Evolutionary conservation across 2,797 vertebrate genomes (phyloP).

Genomic region (Pangasius krempfi): DNA sequence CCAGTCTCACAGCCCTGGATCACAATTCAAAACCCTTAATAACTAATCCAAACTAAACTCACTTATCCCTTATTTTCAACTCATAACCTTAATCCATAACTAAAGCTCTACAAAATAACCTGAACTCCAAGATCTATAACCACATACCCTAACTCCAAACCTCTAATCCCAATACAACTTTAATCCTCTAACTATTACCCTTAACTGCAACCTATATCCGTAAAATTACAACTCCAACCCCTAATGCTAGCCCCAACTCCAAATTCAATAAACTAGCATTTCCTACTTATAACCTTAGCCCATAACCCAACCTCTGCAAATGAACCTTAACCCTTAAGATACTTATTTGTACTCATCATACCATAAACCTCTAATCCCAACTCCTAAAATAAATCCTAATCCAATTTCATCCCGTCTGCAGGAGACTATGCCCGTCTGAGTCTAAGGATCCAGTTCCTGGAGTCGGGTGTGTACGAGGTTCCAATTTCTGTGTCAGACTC

Average conservation of each 20-base stretch:
- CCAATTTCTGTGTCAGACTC: constrained; percentile 93
- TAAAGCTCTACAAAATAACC: neutral
- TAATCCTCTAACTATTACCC: neutral
- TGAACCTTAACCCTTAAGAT: neutral
- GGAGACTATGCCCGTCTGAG: constrained; percentile 92
- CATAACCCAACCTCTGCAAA: neutral
- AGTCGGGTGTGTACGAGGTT: constrained; percentile 87
- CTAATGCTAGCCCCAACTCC: neutral
- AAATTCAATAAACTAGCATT: neutral
- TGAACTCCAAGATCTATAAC: neutral
- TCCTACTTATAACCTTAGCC: neutral
- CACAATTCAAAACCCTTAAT: neutral
- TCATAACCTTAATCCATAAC: neutral
- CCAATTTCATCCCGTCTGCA: constrained; percentile 55
- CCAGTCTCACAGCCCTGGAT: too few species aligned
- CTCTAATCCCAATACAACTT: neutral
- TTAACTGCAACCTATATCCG: neutral
- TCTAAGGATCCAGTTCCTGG: constrained; percentile 87
- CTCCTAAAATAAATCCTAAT: neutral
- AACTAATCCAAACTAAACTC: neutral
- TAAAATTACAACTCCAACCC: neutral
- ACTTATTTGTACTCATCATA: neutral
- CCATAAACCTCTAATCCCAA: neutral
- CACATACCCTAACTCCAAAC: neutral
- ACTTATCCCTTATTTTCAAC: neutral